Evolutionary conservation across 2,797 vertebrate genomes (phyloP).

Genomic region (Odontamblyopus lacepedii): DNA sequence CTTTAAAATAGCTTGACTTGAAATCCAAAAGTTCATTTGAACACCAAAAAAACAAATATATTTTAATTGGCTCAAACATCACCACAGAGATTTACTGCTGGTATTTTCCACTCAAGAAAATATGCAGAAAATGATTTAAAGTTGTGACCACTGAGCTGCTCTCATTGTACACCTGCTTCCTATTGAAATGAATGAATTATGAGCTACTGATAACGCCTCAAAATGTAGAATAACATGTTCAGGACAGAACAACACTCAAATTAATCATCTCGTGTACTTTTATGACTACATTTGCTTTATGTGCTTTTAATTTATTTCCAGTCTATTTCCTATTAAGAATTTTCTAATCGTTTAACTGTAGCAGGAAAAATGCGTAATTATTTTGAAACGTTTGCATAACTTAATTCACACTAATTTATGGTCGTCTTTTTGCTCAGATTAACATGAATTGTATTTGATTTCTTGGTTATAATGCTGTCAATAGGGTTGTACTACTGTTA

Average conservation of each 20-base stretch:
- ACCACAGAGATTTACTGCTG: neutral
- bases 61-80: slow-evolving; percentile 17
- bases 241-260: slow-evolving; percentile 34
- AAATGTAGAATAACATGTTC: slow-evolving; percentile 39
- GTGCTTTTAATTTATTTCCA: slow-evolving; percentile 19
- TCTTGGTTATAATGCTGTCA: slow-evolving; percentile 14
- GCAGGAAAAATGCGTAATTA: neutral
- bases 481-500: slow-evolving; percentile 57
- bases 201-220: slow-evolving; percentile 37
- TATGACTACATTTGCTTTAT: slow-evolving; percentile 49
- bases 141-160: neutral
- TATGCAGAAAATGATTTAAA: slow-evolving; percentile 28
- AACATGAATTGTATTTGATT: slow-evolving; percentile 15
- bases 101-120: neutral
- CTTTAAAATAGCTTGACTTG: slow-evolving; percentile 26
- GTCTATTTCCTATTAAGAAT: slow-evolving; percentile 47
- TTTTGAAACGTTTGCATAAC: slow-evolving; percentile 43
- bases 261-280: slow-evolving; percentile 44
- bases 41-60: neutral
- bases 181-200: slow-evolving; percentile 18
- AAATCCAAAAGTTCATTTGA: neutral
- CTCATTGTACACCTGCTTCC: slow-evolving; percentile 6
- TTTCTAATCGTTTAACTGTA: slow-evolving; percentile 33
- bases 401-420: slow-evolving; percentile 22
- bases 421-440: slow-evolving; percentile 32